Conservation (phyloP, 2,888 invertebrate species). For the Agonum fuliginosum region DNA sequence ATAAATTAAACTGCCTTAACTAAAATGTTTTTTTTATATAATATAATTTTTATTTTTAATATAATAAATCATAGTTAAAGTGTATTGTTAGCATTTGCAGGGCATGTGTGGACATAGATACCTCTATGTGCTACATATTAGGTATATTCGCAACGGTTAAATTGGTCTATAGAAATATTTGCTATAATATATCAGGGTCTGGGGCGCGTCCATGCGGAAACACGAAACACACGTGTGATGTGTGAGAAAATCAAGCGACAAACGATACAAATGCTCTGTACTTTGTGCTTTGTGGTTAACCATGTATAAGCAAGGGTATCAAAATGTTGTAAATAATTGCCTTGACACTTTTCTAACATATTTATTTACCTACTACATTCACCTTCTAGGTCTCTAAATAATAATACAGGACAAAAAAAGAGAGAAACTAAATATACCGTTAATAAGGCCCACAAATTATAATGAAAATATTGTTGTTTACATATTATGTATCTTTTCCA, state of each 20-base stretch:
- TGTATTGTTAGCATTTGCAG: slow-evolving; percentile 26
- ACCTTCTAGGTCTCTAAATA: not conserved
- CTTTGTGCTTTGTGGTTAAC: slow-evolving; percentile 1
- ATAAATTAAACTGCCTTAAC: too few relatives aligned
- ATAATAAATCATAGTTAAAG: slow-evolving; percentile 39
- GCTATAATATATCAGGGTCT: slow-evolving; percentile 25
- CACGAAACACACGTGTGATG: slow-evolving; percentile 35
- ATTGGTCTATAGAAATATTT: slow-evolving; percentile 43
- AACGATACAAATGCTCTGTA: too few relatives aligned
- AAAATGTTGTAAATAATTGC: slow-evolving; percentile 33
- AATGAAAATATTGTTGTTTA: too few relatives aligned
- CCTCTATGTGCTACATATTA: not conserved
- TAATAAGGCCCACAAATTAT: too few relatives aligned
- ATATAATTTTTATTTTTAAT: not conserved
- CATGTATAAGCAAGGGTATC: slow-evolving; percentile 7
- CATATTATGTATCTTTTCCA: too few relatives aligned
- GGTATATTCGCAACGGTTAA: slow-evolving; percentile 41
- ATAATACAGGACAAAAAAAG: not conserved
- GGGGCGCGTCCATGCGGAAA: slow-evolving; percentile 28
- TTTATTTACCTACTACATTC: not conserved
- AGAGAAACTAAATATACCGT: too few relatives aligned
- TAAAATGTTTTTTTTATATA: not conserved
- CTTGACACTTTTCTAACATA: not conserved
- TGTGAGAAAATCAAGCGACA: not conserved
- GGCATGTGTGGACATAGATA: slow-evolving; percentile 5